Conservation (phyloP, 2,797 vertebrate species). For the Sebastes kiyomatsui region DNA sequence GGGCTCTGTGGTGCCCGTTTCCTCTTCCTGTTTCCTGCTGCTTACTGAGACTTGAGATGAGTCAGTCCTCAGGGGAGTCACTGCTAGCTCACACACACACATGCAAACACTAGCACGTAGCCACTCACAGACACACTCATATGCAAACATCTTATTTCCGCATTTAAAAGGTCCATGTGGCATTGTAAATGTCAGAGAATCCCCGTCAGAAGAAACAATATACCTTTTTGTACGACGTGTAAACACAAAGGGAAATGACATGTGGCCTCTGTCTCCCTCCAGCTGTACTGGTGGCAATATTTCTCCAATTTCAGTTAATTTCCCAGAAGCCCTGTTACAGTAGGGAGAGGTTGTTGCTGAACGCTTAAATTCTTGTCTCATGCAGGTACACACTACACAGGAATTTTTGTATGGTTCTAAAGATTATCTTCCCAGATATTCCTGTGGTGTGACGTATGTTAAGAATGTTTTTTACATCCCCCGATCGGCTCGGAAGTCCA, state of each 20-base stretch:
- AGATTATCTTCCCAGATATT: no score
- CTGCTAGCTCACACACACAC: neutral
- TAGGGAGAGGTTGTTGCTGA: neutral
- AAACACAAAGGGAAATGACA: neutral
- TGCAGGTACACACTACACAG: no score
- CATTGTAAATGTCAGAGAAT: slow-evolving; percentile 35
- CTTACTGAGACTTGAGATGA: slow-evolving; percentile 60
- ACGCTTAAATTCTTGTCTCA: neutral
- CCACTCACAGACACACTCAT: neutral
- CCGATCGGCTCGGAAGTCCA: no score
- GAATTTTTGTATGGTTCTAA: no score
- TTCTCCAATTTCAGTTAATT: neutral
- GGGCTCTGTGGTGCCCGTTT: slow-evolving; percentile 54
- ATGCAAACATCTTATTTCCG: neutral
- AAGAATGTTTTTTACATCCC: no score
- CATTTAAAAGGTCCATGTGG: neutral
- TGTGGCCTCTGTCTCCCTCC: neutral
- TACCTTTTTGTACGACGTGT: neutral
- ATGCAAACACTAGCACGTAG: neutral
- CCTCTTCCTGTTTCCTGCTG: slow-evolving; percentile 77
- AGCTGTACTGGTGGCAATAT: neutral
- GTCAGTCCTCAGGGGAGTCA: slow-evolving; percentile 43
- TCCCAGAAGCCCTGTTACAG: neutral
- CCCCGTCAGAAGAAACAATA: neutral
- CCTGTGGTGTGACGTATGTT: no score